Conservation (phyloP, 37 sponge, comb jelly and placozoan genomes). For the Cladorhizidae sp. region DNA sequence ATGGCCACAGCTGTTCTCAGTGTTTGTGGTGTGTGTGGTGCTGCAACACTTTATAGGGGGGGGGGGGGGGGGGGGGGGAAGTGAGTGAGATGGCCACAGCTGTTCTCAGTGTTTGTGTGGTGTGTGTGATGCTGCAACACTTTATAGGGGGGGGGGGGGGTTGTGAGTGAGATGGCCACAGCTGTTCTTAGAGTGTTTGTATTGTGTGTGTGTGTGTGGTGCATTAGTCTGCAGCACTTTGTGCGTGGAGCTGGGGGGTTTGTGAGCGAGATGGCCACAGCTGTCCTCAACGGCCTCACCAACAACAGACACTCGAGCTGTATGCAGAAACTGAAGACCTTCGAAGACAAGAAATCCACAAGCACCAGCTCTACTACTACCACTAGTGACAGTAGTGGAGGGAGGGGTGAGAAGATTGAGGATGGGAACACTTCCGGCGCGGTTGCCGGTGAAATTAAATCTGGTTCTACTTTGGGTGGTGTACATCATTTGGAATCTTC, state of each 20-base stretch:
- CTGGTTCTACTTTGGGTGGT: neutral
- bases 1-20: constrained; percentile 87
- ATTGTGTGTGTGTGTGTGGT: no score
- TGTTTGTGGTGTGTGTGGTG: constrained; percentile 18
- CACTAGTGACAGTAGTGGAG: neutral
- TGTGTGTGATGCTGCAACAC: no score
- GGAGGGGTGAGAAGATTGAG: neutral
- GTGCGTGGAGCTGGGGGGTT: constrained; percentile 73
- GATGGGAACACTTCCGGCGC: neutral
- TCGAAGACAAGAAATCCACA: constrained; percentile 31
- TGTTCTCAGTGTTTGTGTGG: constrained; percentile 83
- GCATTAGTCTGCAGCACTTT: constrained; percentile 77
- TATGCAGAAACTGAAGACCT: constrained; percentile 9
- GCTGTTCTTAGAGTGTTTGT: constrained; percentile 81
- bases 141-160: no score
- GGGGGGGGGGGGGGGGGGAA: constrained; percentile 62
- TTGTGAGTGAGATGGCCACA: no score
- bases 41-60: constrained; percentile 82
- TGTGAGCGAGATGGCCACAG: constrained; percentile 77
- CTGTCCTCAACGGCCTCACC: constrained; percentile 86
- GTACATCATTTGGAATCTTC: neutral
- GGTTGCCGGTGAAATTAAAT: neutral
- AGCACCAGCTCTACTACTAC: neutral
- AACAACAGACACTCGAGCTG: constrained; percentile 63
- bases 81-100: constrained; percentile 77